Evolutionary conservation across 2,113 vertebrate genomes (phyloP).

Genomic region (Bos javanicus): DNA sequence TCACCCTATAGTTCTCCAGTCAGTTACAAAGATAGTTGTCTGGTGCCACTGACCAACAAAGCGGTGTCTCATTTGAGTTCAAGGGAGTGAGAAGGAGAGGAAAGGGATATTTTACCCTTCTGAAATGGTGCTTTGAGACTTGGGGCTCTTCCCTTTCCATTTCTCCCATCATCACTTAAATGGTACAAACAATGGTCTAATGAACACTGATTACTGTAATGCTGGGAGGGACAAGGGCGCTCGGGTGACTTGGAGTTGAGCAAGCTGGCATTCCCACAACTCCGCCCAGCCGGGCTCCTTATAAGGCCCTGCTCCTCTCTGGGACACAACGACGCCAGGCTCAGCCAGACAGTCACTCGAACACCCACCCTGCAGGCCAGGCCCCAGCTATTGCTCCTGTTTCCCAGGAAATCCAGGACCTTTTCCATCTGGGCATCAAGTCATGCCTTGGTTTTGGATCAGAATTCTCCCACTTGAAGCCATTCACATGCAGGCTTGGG

Average conservation of each 20-base stretch:
- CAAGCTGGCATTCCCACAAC: neutral
- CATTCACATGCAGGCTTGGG: neutral
- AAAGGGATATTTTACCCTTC: neutral
- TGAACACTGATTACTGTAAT: neutral
- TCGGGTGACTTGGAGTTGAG: neutral
- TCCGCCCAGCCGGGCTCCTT: neutral
- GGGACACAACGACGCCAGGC: neutral
- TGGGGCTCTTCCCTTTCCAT: neutral
- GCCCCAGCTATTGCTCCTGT: neutral
- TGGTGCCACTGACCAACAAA: neutral
- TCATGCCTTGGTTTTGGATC: neutral
- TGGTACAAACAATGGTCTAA: neutral
- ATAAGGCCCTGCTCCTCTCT: neutral
- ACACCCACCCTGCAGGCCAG: neutral
- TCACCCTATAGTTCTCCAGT: neutral
- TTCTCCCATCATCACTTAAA: neutral
- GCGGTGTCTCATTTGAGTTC: neutral
- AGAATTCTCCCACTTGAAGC: neutral
- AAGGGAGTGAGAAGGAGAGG: neutral
- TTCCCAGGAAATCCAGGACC: neutral
- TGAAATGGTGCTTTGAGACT: neutral
- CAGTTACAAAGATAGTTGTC: neutral
- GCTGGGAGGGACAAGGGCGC: neutral
- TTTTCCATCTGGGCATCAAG: neutral
- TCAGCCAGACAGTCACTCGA: neutral